phyloP scores from a whole-genome alignment of 2,113 vertebrate genomes.

The Athene noctua region DNA sequence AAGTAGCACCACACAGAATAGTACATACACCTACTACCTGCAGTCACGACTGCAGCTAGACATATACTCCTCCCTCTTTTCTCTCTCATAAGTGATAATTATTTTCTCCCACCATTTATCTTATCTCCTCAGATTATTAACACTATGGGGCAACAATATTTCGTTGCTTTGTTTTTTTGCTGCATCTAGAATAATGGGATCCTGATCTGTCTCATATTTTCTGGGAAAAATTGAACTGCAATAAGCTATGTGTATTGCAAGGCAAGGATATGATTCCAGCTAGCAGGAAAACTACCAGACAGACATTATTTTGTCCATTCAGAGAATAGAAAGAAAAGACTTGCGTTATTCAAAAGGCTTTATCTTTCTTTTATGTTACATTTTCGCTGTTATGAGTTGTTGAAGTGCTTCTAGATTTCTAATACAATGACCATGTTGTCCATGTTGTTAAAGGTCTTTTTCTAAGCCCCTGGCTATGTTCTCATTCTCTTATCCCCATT shows the following conservation, averaged over 20 bases:
- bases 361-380: neutral
- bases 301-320: neutral
- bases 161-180: neutral
- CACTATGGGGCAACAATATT: neutral
- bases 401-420: neutral
- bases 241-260: neutral
- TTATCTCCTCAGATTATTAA: neutral
- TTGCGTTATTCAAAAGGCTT: neutral
- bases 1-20: neutral
- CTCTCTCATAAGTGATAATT: neutral
- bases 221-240: neutral
- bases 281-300: neutral
- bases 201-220: neutral
- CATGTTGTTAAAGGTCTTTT: neutral
- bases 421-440: neutral
- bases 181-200: neutral
- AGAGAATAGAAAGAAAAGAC: neutral
- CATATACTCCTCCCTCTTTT: accelerated
- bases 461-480: neutral
- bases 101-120: neutral
- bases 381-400: neutral
- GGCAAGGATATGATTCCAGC: neutral
- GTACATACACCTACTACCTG: neutral
- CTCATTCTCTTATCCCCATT: neutral
- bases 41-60: neutral